Base-by-base conservation (phyloP, 2,113 vertebrate species). In the Marmota flaviventris region DNA sequence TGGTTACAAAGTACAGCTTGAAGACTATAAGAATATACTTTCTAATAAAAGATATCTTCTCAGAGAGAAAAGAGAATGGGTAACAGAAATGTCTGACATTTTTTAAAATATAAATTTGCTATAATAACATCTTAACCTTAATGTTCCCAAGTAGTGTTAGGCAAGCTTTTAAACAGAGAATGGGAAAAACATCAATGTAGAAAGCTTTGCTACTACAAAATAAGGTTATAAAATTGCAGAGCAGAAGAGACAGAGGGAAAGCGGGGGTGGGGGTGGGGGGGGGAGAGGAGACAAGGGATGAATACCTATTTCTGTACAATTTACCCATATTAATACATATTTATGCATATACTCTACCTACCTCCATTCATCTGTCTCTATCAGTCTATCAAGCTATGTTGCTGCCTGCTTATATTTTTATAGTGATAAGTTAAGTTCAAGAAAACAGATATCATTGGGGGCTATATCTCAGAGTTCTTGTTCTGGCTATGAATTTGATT, bases 361-460 rank as follows among this genome's bases (percentile, higher is more conserved):
- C 8, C 18, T n/a, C 29, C 4, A 16, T 16, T 7, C 17, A 91
- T 25, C 16, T 24, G 63, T 39, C 10, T 42, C 39, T 87, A 1
- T 75, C 24, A 12, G 4, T 45, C 51, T 39, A 6, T 37, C 2
- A 56, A 83, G 24, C 1, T 83, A 42, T 77, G 77, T 92, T 82
- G 56, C 42, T 82, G 73, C 39, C 17, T 93, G 14, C 0, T 73
- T 56, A 73, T 73, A 51, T 89, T 34, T 20, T 2, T 65, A 37
- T 63, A 37, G 69, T 56, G 14, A 91, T 75, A 89, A 65, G 39
- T 76, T 93, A 51, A 92, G 12, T 53, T 91, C 82, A 94, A 93
- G 42, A n/a, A 89, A 95, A 61, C 92, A 72, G 6, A 51, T 81
- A n/a, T 51, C 95, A 79, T 88, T 56, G 22, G 61, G 61, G 61